A percentile compares a stretch with the other conserved stretches of the same genome.
phyloP scores from a whole-genome alignment of 2,797 vertebrate species.

The Melanotaenia parkinsoni region DNA sequence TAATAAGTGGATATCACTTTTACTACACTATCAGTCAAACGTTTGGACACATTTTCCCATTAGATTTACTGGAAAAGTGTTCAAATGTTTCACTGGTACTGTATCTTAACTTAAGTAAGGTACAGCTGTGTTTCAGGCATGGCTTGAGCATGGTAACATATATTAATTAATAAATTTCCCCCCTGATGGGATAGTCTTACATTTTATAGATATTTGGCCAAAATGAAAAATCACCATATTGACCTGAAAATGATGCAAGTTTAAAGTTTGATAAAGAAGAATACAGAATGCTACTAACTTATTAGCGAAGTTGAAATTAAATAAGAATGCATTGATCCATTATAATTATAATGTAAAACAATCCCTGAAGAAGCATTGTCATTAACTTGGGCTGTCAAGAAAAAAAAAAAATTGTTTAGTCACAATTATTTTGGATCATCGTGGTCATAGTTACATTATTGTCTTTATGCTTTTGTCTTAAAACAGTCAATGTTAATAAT shows the following conservation, averaged over 20 bases:
- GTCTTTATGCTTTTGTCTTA: not conserved
- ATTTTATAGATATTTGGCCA: not conserved
- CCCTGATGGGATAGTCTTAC: not conserved
- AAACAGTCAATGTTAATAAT: not conserved
- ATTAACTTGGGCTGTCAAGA: not conserved
- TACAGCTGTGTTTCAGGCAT: not conserved
- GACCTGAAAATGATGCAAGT: not conserved
- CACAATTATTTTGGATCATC: too few relatives aligned
- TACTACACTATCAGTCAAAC: not conserved
- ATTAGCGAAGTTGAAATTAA: too few relatives aligned
- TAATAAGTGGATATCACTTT: not conserved
- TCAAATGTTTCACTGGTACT: too few relatives aligned
- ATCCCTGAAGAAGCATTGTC: not conserved
- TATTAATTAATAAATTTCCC: too few relatives aligned
- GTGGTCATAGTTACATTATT: not conserved
- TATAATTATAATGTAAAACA: not conserved
- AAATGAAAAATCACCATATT: not conserved
- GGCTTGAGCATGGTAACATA: not conserved
- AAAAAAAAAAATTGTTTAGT: not conserved
- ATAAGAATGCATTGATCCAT: not conserved
- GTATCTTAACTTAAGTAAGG: not conserved
- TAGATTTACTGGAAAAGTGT: too few relatives aligned
- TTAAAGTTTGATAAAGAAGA: not conserved
- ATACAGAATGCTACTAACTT: not conserved
- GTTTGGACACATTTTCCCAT: too few relatives aligned